These are phyloP conservation scores for Tinea semifulvella DNA, from an alignment of 2,888 invertebrate genomes.

Conservation along the genomic window DNA sequence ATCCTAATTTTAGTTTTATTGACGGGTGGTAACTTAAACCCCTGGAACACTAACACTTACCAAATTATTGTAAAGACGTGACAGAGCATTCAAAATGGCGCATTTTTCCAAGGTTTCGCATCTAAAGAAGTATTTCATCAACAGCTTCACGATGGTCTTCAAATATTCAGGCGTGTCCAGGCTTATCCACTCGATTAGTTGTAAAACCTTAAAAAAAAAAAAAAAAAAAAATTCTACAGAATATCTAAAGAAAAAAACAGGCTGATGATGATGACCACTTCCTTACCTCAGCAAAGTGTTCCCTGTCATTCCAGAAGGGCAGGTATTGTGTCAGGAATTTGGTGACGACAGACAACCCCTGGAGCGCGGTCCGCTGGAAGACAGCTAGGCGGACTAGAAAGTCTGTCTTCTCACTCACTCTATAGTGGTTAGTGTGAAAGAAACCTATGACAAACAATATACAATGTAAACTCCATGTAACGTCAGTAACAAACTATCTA, in stretches of 20 bases:
- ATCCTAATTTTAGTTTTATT: too few species aligned
- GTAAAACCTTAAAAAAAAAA: conserved; percentile 35
- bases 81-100: conserved; percentile 37
- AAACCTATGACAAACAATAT: conserved; percentile 34
- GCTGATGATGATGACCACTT: not conserved
- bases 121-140: conserved; percentile 34
- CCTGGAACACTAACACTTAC: conserved; percentile 35
- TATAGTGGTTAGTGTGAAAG: conserved; percentile 32
- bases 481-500: too few species aligned
- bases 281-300: conserved; percentile 47
- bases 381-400: conserved; percentile 35
- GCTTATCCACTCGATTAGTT: conserved; percentile 47
- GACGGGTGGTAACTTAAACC: too few species aligned
- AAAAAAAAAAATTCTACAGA: too few species aligned
- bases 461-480: too few species aligned
- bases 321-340: conserved; percentile 48
- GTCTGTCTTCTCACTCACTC: conserved; percentile 35
- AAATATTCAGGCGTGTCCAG: conserved; percentile 34
- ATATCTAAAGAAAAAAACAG: not conserved
- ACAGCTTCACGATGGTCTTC: conserved; percentile 31
- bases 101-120: conserved; percentile 44
- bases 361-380: conserved; percentile 43
- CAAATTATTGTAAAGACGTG: conserved; percentile 46
- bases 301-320: conserved; percentile 52
- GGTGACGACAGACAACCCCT: conserved; percentile 49